A percentile compares a stretch with the other conserved stretches of the same genome.
Conservation (phyloP, 2,888 invertebrate species). For the Limnephilus auricula region DNA sequence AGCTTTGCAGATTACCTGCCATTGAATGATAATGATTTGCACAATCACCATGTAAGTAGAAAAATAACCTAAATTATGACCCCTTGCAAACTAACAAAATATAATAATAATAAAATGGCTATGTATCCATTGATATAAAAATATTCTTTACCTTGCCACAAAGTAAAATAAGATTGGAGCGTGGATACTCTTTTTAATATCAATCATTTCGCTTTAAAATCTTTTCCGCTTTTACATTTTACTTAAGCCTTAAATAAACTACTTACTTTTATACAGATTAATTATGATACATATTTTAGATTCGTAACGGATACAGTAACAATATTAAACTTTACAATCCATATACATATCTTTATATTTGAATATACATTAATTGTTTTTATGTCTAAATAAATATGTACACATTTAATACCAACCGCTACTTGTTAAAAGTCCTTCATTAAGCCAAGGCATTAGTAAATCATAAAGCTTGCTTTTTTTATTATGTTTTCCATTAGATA, state of each 20-base stretch:
- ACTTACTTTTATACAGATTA: neutral
- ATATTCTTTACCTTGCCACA: no score
- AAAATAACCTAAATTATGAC: no score
- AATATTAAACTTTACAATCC: neutral
- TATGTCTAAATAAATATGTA: neutral
- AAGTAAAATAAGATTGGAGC: neutral
- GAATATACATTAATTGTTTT: neutral
- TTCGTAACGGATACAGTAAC: neutral
- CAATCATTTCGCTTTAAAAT: neutral
- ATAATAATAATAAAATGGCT: no score
- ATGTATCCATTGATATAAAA: no score
- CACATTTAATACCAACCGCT: conserved; percentile 31
- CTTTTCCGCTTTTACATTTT: neutral
- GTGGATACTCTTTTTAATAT: neutral
- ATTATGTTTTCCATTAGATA: conserved; percentile 44
- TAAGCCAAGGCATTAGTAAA: conserved; percentile 55
- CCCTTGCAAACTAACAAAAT: no score
- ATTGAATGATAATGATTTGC: no score
- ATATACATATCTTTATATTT: neutral
- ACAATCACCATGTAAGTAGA: no score
- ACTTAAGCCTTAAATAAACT: neutral
- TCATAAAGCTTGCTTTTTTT: conserved; percentile 50
- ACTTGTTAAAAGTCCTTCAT: conserved; percentile 51
- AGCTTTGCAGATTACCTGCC: no score
- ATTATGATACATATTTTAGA: neutral